These are phyloP conservation scores for Siderastrea siderea DNA, from an alignment of 92 coral and sea anemone species.

Conservation along the genomic window DNA sequence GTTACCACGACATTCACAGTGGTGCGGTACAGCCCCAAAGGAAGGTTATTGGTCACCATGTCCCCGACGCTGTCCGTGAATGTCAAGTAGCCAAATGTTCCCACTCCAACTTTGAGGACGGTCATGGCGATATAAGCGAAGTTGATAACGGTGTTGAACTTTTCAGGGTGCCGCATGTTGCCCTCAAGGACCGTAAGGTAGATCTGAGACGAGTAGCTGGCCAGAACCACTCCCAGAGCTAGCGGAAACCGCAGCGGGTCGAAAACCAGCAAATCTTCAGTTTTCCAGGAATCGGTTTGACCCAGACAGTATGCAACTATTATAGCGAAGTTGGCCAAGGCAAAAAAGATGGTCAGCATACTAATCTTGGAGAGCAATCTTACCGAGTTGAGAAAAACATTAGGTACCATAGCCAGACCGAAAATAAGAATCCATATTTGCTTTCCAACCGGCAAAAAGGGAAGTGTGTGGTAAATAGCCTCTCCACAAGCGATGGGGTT, in stretches of 20 bases:
- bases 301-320: constrained; percentile 70
- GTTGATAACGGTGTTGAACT: constrained; percentile 70
- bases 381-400: constrained; percentile 76
- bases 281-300: constrained; percentile 64
- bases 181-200: constrained; percentile 78
- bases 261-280: constrained; percentile 69
- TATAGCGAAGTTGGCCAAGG: constrained; percentile 63
- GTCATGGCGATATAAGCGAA: constrained; percentile 74
- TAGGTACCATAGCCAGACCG: constrained; percentile 79
- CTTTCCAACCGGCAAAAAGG: constrained; percentile 66
- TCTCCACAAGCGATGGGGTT: constrained; percentile 85
- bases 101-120: constrained; percentile 71
- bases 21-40: constrained; percentile 49
- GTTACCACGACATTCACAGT: constrained; percentile 67
- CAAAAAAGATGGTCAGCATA: constrained; percentile 74
- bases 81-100: constrained; percentile 72
- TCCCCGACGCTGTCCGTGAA: constrained; percentile 71
- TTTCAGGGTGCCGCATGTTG: constrained; percentile 78
- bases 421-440: constrained; percentile 80
- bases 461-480: constrained; percentile 57
- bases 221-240: constrained; percentile 69
- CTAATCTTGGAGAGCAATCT: constrained; percentile 76
- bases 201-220: constrained; percentile 81
- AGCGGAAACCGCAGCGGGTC: constrained; percentile 74
- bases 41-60: constrained; percentile 76